Evolutionary conservation across 2,113 vertebrate species (phyloP), one percentile per base, ranked within the genome.

Genomic region (Gobio gobio): DNA sequence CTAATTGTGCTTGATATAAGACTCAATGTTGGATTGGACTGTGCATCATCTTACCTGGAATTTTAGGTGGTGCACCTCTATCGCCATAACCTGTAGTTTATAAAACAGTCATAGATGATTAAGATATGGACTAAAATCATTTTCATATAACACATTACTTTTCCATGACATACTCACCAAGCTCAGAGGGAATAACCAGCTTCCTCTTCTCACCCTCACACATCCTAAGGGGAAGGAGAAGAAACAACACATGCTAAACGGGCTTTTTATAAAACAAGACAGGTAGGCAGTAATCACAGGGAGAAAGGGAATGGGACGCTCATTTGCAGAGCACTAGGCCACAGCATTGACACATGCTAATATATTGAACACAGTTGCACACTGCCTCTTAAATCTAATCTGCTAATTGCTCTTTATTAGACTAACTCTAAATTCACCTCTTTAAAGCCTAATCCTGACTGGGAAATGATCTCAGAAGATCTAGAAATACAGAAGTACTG

Each of bases 201-300:
- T 98, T 98, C 93, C 97, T 94, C 90, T 97, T 98, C 89, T 98
- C 97, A 26, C 97, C 97, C 77, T 97, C 96, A 88, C 97, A 97
- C 97, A 97, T 98, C 88, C 95, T 96, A 13, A 84, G 54, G 88
- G 26, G 29, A 86, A 5, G 79, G 26, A 73, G 2, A 61, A 47
- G 12, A 5, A 18, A 70, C 1, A 20, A n/a, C 36, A 85, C 40
- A 66, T 81, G 16, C 14, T 49, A 49, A 29, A 49, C 1, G 1
- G 16, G 14, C n/a, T 56, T 77, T 77, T 54, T 56, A 56, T 33
- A 56, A 54, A 36, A 33, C 0, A 4, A 29, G 29, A 33, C 26
- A 20, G 5, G 40, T 40, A 40, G 40, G 7, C 16, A 16, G 2
- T 33, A 22, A 77, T 12, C 9, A 63, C n/a, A 13, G 3, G 1